Conservation (phyloP, 2,888 invertebrate genomes). For the Cremastinae sp. region DNA sequence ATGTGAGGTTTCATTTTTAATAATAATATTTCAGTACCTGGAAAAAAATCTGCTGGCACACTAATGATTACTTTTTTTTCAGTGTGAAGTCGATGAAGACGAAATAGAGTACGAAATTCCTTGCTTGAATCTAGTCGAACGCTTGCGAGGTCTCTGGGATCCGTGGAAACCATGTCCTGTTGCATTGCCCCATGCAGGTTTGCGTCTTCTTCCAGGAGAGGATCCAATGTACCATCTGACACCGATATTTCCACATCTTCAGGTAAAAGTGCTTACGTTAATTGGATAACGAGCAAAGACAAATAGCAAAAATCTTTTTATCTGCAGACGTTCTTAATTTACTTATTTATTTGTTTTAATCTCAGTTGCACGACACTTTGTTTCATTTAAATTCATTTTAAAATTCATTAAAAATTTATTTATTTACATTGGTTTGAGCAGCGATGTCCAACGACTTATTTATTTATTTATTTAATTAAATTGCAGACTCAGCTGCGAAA, state of each 20-base stretch:
- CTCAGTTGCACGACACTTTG: too few species aligned
- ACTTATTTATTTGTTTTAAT: too few species aligned
- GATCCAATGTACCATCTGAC: conserved; percentile 84
- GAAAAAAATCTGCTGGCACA: too few species aligned
- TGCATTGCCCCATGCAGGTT: conserved; percentile 84
- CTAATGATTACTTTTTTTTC: conserved; percentile 67
- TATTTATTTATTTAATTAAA: too few species aligned
- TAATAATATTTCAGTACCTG: too few species aligned
- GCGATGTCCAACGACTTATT: too few species aligned
- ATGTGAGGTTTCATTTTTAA: too few species aligned
- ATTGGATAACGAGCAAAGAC: not conserved
- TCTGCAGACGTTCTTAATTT: too few species aligned
- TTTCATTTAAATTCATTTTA: conserved; percentile 1
- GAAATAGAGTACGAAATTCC: conserved; percentile 90
- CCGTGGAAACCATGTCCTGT: conserved; percentile 81
- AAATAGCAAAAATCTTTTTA: conserved; percentile 7
- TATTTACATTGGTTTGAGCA: too few species aligned
- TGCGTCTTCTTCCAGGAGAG: conserved; percentile 83
- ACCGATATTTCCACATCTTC: conserved; percentile 86
- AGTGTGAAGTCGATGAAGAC: conserved; percentile 86
- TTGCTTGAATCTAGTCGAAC: conserved; percentile 86
- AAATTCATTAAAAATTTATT: not conserved
- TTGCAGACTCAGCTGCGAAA: conserved; percentile 83
- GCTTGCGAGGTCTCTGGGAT: conserved; percentile 86
- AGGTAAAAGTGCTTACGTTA: conserved; percentile 79